phyloP scores from a whole-genome alignment of 1,140 invertebrate genomes.

The Conus betulinus region DNA sequence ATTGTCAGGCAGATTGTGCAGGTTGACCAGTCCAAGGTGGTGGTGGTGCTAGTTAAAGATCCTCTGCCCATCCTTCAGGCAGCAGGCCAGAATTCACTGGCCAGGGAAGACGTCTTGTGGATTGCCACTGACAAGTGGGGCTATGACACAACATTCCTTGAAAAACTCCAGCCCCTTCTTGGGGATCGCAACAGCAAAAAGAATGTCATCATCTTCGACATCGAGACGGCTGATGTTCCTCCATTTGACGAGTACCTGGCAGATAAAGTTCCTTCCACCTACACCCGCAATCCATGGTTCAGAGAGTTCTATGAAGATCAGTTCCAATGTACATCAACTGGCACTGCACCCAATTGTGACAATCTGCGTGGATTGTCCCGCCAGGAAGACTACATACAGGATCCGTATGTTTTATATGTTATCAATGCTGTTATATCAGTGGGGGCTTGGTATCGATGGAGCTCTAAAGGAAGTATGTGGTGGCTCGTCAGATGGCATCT shows the following conservation, averaged over 20 bases:
- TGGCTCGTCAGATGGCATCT: constrained; percentile 44
- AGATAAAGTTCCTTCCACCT: constrained; percentile 68
- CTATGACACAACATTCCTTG: constrained; percentile 81
- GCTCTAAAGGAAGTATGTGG: constrained; percentile 57
- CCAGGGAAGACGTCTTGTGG: constrained; percentile 79
- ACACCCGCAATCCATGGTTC: constrained; percentile 76
- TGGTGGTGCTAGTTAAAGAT: constrained; percentile 85
- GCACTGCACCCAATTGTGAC: constrained; percentile 23
- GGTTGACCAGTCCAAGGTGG: constrained; percentile 69
- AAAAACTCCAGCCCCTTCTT: constrained; percentile 80
- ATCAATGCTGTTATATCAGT: constrained; percentile 71
- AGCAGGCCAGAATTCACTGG: constrained; percentile 74
- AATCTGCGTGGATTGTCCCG: constrained; percentile 53
- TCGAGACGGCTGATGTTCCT: constrained; percentile 75
- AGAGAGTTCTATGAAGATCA: constrained; percentile 71
- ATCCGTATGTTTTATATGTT: constrained; percentile 70
- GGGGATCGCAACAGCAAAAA: constrained; percentile 39
- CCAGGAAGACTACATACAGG: constrained; percentile 65
- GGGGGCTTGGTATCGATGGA: constrained; percentile 65
- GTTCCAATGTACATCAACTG: constrained; percentile 19
- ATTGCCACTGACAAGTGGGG: constrained; percentile 89
- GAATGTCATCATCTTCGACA: constrained; percentile 72
- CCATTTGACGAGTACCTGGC: constrained; percentile 73
- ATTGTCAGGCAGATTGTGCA: not conserved
- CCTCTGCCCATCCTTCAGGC: constrained; percentile 82